Evolutionary conservation across 2,888 invertebrate species (phyloP), one percentile per base, ranked within the genome.

Genomic region (Callinectes sapidus): DNA sequence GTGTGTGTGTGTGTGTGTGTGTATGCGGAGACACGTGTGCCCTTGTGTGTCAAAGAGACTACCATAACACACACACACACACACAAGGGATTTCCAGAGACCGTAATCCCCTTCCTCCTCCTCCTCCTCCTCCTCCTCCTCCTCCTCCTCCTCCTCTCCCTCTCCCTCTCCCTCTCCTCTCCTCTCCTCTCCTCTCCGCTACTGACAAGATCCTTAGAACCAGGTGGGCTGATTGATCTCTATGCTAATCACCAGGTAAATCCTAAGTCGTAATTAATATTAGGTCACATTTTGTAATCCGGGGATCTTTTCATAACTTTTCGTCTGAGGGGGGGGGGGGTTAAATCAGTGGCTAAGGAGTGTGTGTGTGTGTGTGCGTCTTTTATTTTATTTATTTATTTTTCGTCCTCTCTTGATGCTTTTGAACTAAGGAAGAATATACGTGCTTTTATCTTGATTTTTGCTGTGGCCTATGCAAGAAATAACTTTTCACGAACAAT

Each of bases 11-110:
- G n/a, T n/a, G n/a, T n/a, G n/a, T n/a, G n/a, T n/a, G n/a, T n/a
- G n/a, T n/a, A n/a, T n/a, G n/a, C n/a, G n/a, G n/a, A 23, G 16
- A 23, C 23, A 23, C 23, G 61, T 61, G 61, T 61, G 61, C 1
- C 2, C 23, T 16, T 61, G 18, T 61, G 61, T 61, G 18, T 61
- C 48, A 48, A 48, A 48, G 48, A 48, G 48, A n/a, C n/a, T n/a
- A n/a, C n/a, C n/a, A n/a, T n/a, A n/a, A 81, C 81, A 81, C 81
- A 81, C 81, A 81, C 81, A 81, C 81, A 81, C 81, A 32, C 81
- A 81, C 81, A 81, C 81, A 81, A 35, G 32, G 35, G 71, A 28
- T 23, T 23, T 10, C 61, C 61, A 61, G 3, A 3, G 18, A 61
- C 23, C 61, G 18, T 23, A 16, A 16, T 23, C 61, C n/a, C n/a